Evolutionary conservation across 2,113 vertebrate species (phyloP).

Genomic region (Stigmatopora argus): DNA sequence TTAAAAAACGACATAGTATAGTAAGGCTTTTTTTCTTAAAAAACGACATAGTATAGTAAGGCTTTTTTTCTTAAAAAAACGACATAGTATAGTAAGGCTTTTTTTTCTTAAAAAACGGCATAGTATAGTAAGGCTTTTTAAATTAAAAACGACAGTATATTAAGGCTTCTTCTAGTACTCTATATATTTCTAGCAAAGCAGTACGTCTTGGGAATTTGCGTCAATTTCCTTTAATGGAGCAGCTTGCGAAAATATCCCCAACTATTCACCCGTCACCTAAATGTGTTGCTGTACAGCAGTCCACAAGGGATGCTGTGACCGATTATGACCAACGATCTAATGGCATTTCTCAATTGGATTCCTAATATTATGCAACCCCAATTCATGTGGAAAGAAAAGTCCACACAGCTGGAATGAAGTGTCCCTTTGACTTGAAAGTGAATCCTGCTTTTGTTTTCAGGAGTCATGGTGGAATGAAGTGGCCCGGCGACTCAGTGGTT

Average conservation of each 20-base stretch:
- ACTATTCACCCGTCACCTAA: not conserved
- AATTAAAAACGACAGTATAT: too few relatives aligned
- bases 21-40: too few relatives aligned
- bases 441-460: conserved; percentile 2
- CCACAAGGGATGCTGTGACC: conserved; percentile 12
- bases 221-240: not conserved
- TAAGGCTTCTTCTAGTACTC: too few relatives aligned
- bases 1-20: too few relatives aligned
- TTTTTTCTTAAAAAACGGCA: too few relatives aligned
- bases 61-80: too few relatives aligned
- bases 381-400: conserved; percentile 7
- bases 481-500: too few relatives aligned
- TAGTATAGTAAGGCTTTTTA: too few relatives aligned
- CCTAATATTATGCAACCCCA: conserved; percentile 5
- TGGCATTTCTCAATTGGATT: not conserved
- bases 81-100: too few relatives aligned
- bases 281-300: not conserved
- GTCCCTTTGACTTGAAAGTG: not conserved
- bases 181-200: too few relatives aligned
- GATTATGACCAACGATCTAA: conserved; percentile 2
- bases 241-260: not conserved
- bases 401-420: not conserved
- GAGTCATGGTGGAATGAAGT: not conserved
- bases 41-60: too few relatives aligned
- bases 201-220: not conserved